Evolutionary conservation across 2,113 vertebrate genomes (phyloP), one percentile per base, ranked within the genome.

Genomic region (Equus przewalskii): DNA sequence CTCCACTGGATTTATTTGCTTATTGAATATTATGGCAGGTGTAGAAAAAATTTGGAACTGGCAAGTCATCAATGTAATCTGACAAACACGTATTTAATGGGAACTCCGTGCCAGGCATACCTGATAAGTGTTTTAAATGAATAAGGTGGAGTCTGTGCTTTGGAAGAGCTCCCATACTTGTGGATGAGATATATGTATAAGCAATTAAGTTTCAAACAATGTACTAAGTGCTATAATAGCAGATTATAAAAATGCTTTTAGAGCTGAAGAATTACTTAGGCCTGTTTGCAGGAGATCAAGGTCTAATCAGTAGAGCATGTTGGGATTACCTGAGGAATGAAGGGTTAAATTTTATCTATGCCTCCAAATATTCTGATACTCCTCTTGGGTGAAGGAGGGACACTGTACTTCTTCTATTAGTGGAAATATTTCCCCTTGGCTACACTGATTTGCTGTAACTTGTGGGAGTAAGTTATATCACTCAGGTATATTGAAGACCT

Each of bases 171-270:
- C 86, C 75, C 21, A 64, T 3, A 14, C 3, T 91, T 93, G 41
- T n/a, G 62, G 81, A 85, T 96, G 30, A 82, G 64, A 82, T 82
- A 67, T 65, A 86, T 79, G n/a, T 91, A 69, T 78, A 79, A 79
- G 65, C 44, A 95, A 96, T 93, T 93, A 95, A 64, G 18, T 83
- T 91, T 82, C 67, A 81, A 91, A 91, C 54, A 96, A 75, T 89
- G 62, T 56, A 16, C 60, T 91, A 81, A 80, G 56, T 91, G 28
- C 80, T 95, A 54, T n/a, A 89, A 91, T 51, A 83, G 86, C 67
- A 97, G 72, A 89, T 91, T 93, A 94, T 95, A 86, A 85, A 89
- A 89, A 72, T 76, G 1, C 19, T 58, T 33, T 88, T 44, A 83
- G 44, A 91, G 3, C n/a, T 64, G 26, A 96, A 83, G 41, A 91